phyloP scores from a whole-genome alignment of 2,113 vertebrate species.

The Ciconia boyciana region DNA sequence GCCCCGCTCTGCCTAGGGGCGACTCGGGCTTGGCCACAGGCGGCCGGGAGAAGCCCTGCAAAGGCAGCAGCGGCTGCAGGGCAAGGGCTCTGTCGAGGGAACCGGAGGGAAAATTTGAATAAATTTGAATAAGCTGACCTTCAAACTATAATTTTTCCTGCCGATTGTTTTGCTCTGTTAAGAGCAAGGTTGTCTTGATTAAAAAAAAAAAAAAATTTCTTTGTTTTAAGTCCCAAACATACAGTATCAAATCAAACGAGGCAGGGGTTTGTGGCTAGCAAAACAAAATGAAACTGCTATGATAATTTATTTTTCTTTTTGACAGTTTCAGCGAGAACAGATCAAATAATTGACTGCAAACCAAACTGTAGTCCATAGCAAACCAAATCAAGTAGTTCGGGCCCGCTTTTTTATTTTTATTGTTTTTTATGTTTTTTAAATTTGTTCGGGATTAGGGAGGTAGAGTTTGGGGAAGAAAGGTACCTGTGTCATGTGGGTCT shows the following conservation, averaged over 20 bases:
- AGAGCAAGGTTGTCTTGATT: not conserved
- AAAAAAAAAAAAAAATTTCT: not conserved
- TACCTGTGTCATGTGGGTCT: not conserved
- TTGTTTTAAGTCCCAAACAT: not conserved
- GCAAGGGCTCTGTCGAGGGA: not conserved
- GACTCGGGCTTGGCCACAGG: not conserved
- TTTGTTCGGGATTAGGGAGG: not conserved
- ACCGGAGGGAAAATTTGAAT: not conserved
- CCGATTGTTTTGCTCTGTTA: not conserved
- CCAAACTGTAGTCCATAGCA: not conserved
- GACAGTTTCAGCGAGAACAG: not conserved
- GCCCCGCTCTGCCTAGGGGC: not conserved
- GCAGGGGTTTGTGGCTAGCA: not conserved
- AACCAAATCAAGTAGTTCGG: not conserved
- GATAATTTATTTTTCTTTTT: not conserved
- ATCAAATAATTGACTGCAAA: no score
- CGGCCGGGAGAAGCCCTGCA: not conserved
- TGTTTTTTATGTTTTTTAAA: not conserved
- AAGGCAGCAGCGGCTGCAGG: not conserved
- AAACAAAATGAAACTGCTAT: not conserved
- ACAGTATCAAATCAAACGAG: not conserved
- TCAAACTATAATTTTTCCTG: not conserved
- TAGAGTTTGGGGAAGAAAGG: not conserved
- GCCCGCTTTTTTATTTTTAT: not conserved
- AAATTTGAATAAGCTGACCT: not conserved